Percentiles rank a stretch among this genome's conserved stretches.
Conservation (phyloP, 2,888 invertebrate genomes). For the Melipona bicolor region DNA sequence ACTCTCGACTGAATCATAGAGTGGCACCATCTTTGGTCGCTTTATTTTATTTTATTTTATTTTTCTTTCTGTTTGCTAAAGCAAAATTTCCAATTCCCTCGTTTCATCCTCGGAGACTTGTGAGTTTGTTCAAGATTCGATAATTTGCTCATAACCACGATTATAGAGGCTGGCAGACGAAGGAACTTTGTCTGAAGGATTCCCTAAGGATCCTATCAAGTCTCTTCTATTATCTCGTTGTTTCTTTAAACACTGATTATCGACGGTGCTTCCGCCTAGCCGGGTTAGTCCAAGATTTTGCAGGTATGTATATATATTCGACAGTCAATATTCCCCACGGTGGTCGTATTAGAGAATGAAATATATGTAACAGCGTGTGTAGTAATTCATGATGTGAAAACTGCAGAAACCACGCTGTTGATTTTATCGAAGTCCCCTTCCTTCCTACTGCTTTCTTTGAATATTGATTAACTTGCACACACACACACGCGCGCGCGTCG, state of each 20-base stretch:
- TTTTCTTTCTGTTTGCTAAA: too few species aligned
- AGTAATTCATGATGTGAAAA: neutral
- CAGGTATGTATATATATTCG: neutral
- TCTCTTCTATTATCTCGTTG: neutral
- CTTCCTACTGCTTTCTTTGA: neutral
- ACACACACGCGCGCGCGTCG: neutral
- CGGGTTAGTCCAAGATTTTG: neutral
- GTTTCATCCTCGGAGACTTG: neutral
- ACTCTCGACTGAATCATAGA: too few species aligned
- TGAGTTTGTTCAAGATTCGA: neutral
- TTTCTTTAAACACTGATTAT: slow-evolving; percentile 9
- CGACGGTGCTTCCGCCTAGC: too few species aligned
- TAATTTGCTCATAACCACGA: neutral
- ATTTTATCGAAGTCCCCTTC: neutral
- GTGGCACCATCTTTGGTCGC: too few species aligned
- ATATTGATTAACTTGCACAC: neutral
- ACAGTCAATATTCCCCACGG: neutral
- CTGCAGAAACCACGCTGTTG: neutral
- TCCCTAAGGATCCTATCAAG: neutral
- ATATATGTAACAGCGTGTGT: too few species aligned
- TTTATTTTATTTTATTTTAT: too few species aligned
- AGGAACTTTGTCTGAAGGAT: slow-evolving; percentile 2
- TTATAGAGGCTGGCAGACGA: neutral
- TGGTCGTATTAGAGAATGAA: neutral
- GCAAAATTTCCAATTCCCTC: too few species aligned